These are phyloP conservation scores for Proctacanthus coquilletti DNA, from an alignment of 1,140 invertebrate genomes.

Conservation along the genomic window DNA sequence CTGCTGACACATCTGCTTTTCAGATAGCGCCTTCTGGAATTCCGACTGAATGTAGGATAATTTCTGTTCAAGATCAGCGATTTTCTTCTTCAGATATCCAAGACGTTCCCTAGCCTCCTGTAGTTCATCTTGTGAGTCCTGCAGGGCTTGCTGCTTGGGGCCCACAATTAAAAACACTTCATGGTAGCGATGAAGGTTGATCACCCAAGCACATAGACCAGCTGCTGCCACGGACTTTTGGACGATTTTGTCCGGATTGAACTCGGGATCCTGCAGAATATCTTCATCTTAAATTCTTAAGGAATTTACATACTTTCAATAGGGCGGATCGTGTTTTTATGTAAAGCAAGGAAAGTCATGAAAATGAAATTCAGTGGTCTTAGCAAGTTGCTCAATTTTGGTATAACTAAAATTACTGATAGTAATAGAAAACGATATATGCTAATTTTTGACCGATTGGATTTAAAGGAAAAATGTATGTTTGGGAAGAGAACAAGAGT, in stretches of 20 bases:
- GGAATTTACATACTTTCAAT: too few species aligned
- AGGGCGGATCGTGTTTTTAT: too few species aligned
- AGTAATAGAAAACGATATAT: too few species aligned
- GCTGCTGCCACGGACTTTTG: slow-evolving; percentile 82
- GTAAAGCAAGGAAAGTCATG: too few species aligned
- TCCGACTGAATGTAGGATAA: slow-evolving; percentile 58
- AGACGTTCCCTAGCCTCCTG: slow-evolving; percentile 73
- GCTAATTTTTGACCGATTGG: too few species aligned
- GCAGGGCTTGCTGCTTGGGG: slow-evolving; percentile 66
- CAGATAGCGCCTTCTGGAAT: slow-evolving; percentile 71
- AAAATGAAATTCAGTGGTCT: too few species aligned
- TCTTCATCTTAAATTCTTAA: too few species aligned
- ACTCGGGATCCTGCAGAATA: slow-evolving; percentile 62
- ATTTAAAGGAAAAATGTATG: too few species aligned
- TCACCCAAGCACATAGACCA: slow-evolving; percentile 86
- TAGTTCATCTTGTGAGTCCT: slow-evolving; percentile 73
- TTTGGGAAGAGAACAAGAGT: too few species aligned
- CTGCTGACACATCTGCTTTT: slow-evolving; percentile 75
- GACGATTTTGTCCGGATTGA: slow-evolving; percentile 72
- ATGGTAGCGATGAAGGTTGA: slow-evolving; percentile 85
- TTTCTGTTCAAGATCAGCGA: slow-evolving; percentile 60
- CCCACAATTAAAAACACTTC: slow-evolving; percentile 86
- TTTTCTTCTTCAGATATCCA: slow-evolving; percentile 49
- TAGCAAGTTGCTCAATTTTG: too few species aligned
- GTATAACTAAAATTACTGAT: too few species aligned